phyloP scores from a whole-genome alignment of 2,797 vertebrate genomes.

The Intellagama lesueurii region DNA sequence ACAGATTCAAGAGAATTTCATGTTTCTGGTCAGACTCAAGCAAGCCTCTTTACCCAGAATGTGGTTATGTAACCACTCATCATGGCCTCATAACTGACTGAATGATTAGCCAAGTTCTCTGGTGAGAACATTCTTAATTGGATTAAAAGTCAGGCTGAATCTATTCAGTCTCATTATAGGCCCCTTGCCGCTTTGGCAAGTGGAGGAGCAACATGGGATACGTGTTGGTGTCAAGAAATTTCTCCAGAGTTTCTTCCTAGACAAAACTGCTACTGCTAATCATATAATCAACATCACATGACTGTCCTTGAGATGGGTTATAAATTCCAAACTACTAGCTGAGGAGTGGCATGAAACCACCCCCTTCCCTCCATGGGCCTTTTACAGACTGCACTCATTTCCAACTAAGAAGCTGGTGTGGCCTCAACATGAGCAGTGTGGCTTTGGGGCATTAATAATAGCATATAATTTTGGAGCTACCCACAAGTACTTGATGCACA shows the following conservation, averaged over 20 bases:
- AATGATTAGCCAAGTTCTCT: slow-evolving; percentile 4
- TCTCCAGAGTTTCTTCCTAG: not conserved
- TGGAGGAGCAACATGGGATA: not conserved
- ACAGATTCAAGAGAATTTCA: slow-evolving; percentile 3
- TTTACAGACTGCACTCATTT: too few relatives aligned
- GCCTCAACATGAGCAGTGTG: too few relatives aligned
- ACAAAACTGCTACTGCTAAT: not conserved
- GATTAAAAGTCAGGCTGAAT: slow-evolving; percentile 27
- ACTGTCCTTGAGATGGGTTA: too few relatives aligned
- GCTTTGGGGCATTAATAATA: too few relatives aligned
- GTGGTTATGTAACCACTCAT: not conserved
- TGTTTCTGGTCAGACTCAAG: not conserved
- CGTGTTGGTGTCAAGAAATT: not conserved
- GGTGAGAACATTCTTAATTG: slow-evolving; percentile 7
- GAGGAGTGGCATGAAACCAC: too few relatives aligned
- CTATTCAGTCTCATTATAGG: not conserved
- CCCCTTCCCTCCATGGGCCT: too few relatives aligned
- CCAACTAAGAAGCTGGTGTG: too few relatives aligned
- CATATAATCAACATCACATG: not conserved
- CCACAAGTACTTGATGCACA: too few relatives aligned
- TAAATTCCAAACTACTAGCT: too few relatives aligned
- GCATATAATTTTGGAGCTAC: too few relatives aligned
- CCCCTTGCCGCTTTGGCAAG: slow-evolving; percentile 8
- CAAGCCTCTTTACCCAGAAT: not conserved
- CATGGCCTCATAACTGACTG: not conserved